Evolutionary conservation across 2,797 vertebrate genomes (phyloP), one percentile per base, ranked within the genome.

Genomic region (Pygocentrus nattereri): DNA sequence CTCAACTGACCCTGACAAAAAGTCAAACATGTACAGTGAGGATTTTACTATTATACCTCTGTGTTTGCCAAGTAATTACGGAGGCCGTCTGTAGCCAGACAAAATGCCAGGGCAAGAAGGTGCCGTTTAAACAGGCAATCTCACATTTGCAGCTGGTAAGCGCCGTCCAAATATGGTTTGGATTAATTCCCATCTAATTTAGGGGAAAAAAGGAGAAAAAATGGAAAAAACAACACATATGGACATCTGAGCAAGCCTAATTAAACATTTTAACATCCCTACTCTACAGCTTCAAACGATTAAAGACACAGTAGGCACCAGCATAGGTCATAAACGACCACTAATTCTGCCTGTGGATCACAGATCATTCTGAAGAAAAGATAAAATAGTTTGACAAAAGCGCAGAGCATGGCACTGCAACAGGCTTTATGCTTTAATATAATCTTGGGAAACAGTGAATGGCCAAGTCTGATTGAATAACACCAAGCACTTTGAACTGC

Each of bases 401-500:
- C 18, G 44, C 70, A 27, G 68, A 74, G 72, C 86, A 88, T 89
- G 89, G 87, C 84, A 87, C 90, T 92, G 89, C 87, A 82, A 89
- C 89, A 90, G 90, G 90, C 90, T 92, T 93, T 91, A 89, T 87
- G 90, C 86, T 92, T 91, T 92, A 92, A 93, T 91, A 88, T 87
- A 92, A 90, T 92, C 92, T 92, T 87, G 89, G 90, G 89, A 90
- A 91, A 88, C 87, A 89, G 85, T 34, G 8, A 65, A 18, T 86
- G 88, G 90, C 90, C 87, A 80, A 44, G 86, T 91, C 88, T 93
- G 93, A 93, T 92, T 93, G 92, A 91, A 92, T 92, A 92, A 93
- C 87, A 89, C 62, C 89, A 12, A 59, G 68, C 86, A 89, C 91
- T 87, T 87, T 87, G 87, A 90, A 92, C 92, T 91, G 89, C 85